These are phyloP conservation scores for Calameuta pallipes DNA, from an alignment of 2,888 invertebrate species.

Conservation along the genomic window DNA sequence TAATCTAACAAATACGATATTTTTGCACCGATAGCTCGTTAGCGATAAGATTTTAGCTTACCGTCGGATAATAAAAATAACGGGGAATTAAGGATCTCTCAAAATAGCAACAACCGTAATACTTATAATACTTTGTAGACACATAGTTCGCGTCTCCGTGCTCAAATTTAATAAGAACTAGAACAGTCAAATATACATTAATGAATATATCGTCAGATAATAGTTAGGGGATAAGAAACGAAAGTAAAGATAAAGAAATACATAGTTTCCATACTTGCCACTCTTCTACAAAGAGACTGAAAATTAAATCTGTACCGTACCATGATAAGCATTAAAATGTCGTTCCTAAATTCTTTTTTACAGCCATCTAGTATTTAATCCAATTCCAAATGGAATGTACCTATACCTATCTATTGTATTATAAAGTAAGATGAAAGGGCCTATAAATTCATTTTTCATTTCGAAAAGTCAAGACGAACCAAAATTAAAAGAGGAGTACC, in stretches of 20 bases:
- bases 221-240: background rate
- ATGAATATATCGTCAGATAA: background rate
- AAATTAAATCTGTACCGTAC: background rate
- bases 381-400: background rate
- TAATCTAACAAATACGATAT: conserved; percentile 60
- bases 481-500: background rate
- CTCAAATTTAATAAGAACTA: background rate
- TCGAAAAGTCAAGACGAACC: background rate
- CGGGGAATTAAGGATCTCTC: background rate
- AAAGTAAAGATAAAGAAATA: background rate
- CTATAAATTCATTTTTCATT: background rate
- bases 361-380: background rate
- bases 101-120: background rate
- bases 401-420: background rate
- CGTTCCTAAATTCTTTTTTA: background rate
- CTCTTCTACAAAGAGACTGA: background rate
- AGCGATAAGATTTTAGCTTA: background rate
- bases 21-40: conserved; percentile 59
- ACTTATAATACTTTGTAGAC: background rate
- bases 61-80: background rate
- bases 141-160: conserved; percentile 1
- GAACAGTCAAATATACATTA: background rate
- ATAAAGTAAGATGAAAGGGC: background rate
- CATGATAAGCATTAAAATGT: background rate
- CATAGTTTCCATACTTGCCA: background rate